These are phyloP conservation scores for Drosophila takahashii DNA, from an alignment of 1,140 invertebrate genomes.

Conservation along the genomic window DNA sequence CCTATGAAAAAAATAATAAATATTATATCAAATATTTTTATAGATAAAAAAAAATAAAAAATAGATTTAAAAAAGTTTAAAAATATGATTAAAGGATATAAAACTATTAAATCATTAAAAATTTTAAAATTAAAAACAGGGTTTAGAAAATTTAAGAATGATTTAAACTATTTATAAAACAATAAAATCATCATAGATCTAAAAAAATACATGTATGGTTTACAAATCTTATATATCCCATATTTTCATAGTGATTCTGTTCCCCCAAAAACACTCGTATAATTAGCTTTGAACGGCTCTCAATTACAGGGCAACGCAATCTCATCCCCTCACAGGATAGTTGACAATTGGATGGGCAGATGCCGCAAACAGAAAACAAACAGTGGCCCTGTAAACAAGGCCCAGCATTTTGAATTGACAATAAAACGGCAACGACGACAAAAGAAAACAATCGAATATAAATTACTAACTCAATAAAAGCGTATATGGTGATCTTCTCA, in stretches of 20 bases:
- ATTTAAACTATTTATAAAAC: too few relatives aligned
- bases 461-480: constrained; percentile 9
- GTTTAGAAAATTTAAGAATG: too few relatives aligned
- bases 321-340: constrained; percentile 1
- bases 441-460: constrained; percentile 36
- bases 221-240: too few relatives aligned
- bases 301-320: constrained; percentile 34
- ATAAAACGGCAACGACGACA: neutral
- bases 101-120: too few relatives aligned
- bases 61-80: too few relatives aligned
- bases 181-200: too few relatives aligned
- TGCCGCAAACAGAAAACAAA: constrained; percentile 25
- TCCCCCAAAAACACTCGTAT: constrained; percentile 24
- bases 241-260: neutral
- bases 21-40: too few relatives aligned
- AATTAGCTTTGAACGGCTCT: constrained; percentile 60
- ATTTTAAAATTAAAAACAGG: too few relatives aligned
- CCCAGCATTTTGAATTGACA: neutral
- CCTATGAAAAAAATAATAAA: too few relatives aligned
- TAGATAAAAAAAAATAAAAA: too few relatives aligned
- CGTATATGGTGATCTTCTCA: neutral
- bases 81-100: too few relatives aligned
- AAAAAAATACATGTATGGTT: too few relatives aligned
- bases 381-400: constrained; percentile 25
- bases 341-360: constrained; percentile 20